Evolutionary conservation across 2,113 vertebrate genomes (phyloP), one percentile per base, ranked within the genome.

Genomic region (Prunella himalayana): DNA sequence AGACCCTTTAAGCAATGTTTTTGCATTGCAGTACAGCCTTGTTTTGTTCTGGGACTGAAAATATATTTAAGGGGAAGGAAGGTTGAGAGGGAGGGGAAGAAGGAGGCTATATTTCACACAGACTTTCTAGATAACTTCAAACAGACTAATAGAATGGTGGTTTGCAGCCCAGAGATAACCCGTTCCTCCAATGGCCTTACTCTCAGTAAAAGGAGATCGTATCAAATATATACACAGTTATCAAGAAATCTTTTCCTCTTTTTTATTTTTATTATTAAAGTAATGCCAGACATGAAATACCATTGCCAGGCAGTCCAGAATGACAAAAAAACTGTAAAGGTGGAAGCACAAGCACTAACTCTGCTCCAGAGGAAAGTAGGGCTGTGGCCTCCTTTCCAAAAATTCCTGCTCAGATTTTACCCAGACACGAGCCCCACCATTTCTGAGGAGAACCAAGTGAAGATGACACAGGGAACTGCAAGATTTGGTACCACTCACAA

Each of bases 121-220:
- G 92, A 73, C 95, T 97, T 95, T 90, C 90, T 78, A 96, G 95
- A 96, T 97, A 96, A 97, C 95, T 96, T 96, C 95, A 96, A 96
- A 95, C 90, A 94, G 94, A 96, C 96, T 86, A 97, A 96, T 81
- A 96, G 96, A 96, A 95, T 49, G 96, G 95, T 4, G 72, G 95
- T 50, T 97, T 97, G 95, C 95, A 97, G 95, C 92, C 88, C 1
- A 0, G 94, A 96, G 95, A 97, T 97, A 97, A 96, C 95, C 90
- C 15, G 3, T 19, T 95, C 95, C 88, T 96, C 90, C 95, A 93
- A 96, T 65, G 94, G 95, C 92, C 96, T 96, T 73, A 82, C 70
- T 76, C 94, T 95, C 89, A 65, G 94, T 65, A 69, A 92, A 95
- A 87, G 78, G 63, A 97, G 93, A 95, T 95, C 21, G 13, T 79